phyloP scores from a whole-genome alignment of 2,113 vertebrate species.

The Stomatorhinus ivindoensis region DNA sequence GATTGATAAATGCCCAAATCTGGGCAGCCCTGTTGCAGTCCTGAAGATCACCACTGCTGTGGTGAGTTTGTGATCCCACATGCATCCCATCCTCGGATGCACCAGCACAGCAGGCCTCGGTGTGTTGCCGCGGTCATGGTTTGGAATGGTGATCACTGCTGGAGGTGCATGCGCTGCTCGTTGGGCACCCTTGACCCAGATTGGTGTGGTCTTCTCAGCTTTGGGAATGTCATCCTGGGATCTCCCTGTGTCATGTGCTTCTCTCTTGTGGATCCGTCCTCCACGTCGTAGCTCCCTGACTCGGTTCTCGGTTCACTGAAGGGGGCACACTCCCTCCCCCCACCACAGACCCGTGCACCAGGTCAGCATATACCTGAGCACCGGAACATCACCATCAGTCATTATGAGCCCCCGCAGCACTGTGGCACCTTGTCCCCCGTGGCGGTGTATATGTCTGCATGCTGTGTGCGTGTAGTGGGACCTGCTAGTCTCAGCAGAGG shows the following conservation, averaged over 20 bases:
- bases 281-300: background rate
- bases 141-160: background rate
- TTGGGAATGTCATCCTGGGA: background rate
- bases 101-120: background rate
- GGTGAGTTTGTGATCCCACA: background rate
- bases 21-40: background rate
- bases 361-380: background rate
- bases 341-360: background rate
- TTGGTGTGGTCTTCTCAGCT: background rate
- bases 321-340: background rate
- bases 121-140: background rate
- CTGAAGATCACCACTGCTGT: background rate
- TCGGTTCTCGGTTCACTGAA: background rate
- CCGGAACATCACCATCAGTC: background rate
- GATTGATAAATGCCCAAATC: background rate
- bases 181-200: background rate
- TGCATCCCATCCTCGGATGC: background rate
- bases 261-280: background rate
- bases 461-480: background rate
- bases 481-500: background rate
- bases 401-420: background rate
- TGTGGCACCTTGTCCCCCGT: background rate
- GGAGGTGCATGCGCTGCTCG: conserved; percentile 10
- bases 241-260: background rate
- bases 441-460: background rate